A percentile compares a stretch with the other conserved stretches of the same genome.
These are phyloP conservation scores for Epizoanthus illoricatus DNA, from an alignment of 92 coral and sea anemone genomes.

Conservation along the genomic window DNA sequence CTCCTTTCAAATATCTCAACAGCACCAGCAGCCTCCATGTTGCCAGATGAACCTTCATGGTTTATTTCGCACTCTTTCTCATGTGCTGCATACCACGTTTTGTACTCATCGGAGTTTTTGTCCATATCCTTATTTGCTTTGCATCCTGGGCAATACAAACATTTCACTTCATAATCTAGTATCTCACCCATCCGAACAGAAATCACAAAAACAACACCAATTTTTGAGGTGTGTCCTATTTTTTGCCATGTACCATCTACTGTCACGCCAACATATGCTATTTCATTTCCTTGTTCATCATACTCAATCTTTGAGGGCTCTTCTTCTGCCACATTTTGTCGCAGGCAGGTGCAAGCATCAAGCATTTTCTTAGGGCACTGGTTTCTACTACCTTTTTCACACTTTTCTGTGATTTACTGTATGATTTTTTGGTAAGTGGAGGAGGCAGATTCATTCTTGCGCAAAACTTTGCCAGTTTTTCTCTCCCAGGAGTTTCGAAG, in stretches of 20 bases:
- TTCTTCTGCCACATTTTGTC: not conserved
- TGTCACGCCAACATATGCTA: constrained; percentile 35
- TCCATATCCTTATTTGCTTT: constrained; percentile 38
- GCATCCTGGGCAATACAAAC: constrained; percentile 40
- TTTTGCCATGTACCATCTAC: constrained; percentile 55
- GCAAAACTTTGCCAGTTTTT: constrained; percentile 19
- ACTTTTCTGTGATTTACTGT: constrained; percentile 6
- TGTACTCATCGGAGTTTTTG: constrained; percentile 25
- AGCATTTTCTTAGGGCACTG: not conserved
- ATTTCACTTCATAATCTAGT: constrained; percentile 13
- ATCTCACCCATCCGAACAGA: constrained; percentile 42
- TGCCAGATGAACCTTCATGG: constrained; percentile 38
- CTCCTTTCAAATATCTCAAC: no score
- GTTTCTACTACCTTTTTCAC: not conserved
- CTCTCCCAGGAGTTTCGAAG: constrained; percentile 17
- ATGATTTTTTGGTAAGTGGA: constrained; percentile 10
- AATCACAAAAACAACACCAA: constrained; percentile 29
- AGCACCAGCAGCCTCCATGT: constrained; percentile 35
- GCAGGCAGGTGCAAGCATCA: not conserved
- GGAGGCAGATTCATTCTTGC: constrained; percentile 27
- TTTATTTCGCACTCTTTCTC: constrained; percentile 40
- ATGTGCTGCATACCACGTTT: constrained; percentile 40
- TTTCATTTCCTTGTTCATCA: constrained; percentile 7
- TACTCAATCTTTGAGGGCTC: not conserved
- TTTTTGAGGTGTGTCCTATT: not conserved